These are phyloP conservation scores for Coregonus ussuriensis DNA, from an alignment of 2,797 vertebrate genomes.

Conservation along the genomic window DNA sequence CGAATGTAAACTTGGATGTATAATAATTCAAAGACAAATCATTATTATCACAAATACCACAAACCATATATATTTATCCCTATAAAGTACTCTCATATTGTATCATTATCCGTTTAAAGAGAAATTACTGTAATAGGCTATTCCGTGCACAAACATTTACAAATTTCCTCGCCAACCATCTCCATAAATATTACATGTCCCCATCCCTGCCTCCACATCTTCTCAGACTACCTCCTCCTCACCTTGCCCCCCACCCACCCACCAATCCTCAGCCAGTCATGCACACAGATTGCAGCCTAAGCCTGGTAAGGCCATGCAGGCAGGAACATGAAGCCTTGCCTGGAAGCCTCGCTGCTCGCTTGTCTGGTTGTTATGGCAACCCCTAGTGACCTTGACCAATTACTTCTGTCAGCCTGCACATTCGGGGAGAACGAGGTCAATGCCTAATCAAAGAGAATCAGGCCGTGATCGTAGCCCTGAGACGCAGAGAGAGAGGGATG, in stretches of 20 bases:
- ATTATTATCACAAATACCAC: not conserved
- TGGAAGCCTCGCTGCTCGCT: constrained; percentile 25
- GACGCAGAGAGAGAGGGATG: not conserved
- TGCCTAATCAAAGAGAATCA: constrained; percentile 45
- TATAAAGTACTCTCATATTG: no score
- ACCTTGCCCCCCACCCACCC: no score
- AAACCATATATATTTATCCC: not conserved
- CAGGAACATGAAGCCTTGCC: constrained; percentile 37
- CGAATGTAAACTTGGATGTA: not conserved
- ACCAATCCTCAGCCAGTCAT: constrained; percentile 23
- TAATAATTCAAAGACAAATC: not conserved
- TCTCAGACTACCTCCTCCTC: not conserved
- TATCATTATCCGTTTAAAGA: no score
- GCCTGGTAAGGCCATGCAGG: constrained; percentile 8
- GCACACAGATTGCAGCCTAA: constrained; percentile 29
- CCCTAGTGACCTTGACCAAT: constrained; percentile 47
- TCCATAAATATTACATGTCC: no score
- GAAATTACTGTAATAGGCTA: not conserved
- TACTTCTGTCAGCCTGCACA: constrained; percentile 49
- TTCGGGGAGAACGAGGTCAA: constrained; percentile 34
- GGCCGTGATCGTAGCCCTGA: constrained; percentile 33
- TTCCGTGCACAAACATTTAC: no score
- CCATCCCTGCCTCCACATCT: not conserved
- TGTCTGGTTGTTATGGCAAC: constrained; percentile 55
- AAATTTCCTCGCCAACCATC: no score